Conservation (phyloP, 92 coral and sea anemone genomes). For the Scolanthus callimorphus region DNA sequence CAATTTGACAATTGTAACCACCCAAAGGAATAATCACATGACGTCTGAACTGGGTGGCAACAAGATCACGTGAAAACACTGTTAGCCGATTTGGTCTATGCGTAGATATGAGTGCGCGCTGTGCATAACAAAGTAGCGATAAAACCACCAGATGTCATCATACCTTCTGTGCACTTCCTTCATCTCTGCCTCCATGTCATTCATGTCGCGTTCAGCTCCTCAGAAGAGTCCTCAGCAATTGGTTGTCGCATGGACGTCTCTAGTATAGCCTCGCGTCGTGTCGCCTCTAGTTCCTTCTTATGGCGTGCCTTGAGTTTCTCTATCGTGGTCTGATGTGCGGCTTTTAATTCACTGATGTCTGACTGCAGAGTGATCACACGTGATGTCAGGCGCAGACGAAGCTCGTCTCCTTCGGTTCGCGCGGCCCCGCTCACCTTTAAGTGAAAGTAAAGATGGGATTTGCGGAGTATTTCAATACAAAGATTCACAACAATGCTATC, state of each 20-base stretch:
- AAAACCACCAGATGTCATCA: too few relatives aligned
- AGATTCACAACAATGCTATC: too few relatives aligned
- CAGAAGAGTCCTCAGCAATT: slow-evolving; percentile 55
- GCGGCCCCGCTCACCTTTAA: slow-evolving; percentile 62
- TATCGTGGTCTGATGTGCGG: slow-evolving; percentile 72
- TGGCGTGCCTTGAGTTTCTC: slow-evolving; percentile 67
- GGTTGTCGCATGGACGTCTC: slow-evolving; percentile 64
- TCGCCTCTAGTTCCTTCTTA: slow-evolving; percentile 66
- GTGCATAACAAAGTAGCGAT: too few relatives aligned
- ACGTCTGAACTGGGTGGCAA: too few relatives aligned
- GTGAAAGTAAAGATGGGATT: not conserved
- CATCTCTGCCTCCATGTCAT: slow-evolving; percentile 75
- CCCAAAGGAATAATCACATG: too few relatives aligned
- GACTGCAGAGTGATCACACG: slow-evolving; percentile 95
- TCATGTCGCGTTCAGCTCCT: slow-evolving; percentile 61
- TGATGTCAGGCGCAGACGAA: slow-evolving; percentile 82
- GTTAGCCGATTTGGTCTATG: too few relatives aligned
- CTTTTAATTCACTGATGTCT: slow-evolving; percentile 91
- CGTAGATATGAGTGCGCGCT: too few relatives aligned
- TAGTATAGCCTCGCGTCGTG: slow-evolving; percentile 75
- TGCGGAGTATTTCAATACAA: too few relatives aligned
- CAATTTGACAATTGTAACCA: too few relatives aligned
- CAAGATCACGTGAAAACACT: too few relatives aligned
- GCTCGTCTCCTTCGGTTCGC: slow-evolving; percentile 74
- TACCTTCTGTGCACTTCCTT: too few relatives aligned